Base-by-base conservation (phyloP, 2,888 invertebrate species). In the Cenopis cana region DNA sequence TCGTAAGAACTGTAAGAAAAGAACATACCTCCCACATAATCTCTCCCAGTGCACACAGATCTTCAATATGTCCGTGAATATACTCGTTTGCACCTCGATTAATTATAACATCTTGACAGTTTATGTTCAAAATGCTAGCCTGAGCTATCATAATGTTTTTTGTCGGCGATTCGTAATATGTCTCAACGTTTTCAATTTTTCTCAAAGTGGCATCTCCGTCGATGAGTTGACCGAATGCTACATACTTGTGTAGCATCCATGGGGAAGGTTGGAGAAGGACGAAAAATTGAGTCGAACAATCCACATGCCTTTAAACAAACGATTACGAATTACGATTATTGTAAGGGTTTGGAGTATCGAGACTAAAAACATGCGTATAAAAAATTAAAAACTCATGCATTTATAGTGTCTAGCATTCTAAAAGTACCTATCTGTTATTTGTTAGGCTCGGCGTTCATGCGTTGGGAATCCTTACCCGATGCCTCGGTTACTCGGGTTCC, bases 221-320 rank as follows among this genome's bases (percentile, higher is more conserved):
- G 46, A 96, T 89, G 3, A 96, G 88, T 86, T 96, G 95, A 1
- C 96, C 97, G 82, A 97, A 96, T 1, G 96, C 96, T 6, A 97
- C 96, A 81, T 95, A 96, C 87, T 94, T 95, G 72, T 91, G 88
- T 76, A 95, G 94, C 96, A 97, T 96, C 96, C 96, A 97, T 4
- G 93, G 87, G 5, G 95, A 93, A 5, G 95, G 94, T 85, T 95
- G 95, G 17, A 96, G 87, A 14, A 95, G 92, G 17, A 97, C 91
- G 80, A 95, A 95, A 83, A 96, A 96, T 85, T 96, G 96, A 1
- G 95, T 95, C 5, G 94, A 94, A 82, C 96, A 96, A 74, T 95
- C 94, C 18, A 83, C 80, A 81, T 96, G 95, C 74, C 95, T 93
- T 75, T 9, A 85, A 78, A 49, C 49, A 29, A n/a, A 33, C 1